These are phyloP conservation scores for Apamea monoglypha DNA, from an alignment of 2,888 invertebrate species.

Conservation along the genomic window DNA sequence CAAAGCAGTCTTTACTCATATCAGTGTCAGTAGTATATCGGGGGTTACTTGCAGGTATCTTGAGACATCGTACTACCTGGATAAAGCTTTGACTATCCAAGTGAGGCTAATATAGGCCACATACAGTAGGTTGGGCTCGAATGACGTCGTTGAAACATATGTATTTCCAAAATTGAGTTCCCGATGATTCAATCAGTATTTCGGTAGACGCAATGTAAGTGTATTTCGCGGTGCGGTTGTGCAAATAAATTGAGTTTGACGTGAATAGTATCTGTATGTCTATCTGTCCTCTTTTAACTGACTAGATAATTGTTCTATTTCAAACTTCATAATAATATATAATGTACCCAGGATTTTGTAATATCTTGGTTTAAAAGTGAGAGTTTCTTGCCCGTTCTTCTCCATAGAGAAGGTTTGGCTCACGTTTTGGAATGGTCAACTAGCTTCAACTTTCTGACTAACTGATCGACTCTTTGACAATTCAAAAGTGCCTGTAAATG, in stretches of 20 bases:
- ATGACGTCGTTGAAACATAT: constrained; percentile 32
- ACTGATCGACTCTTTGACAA: background rate
- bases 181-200: constrained; percentile 56
- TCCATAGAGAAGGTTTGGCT: background rate
- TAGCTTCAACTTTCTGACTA: background rate
- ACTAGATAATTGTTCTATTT: background rate
- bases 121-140: constrained; percentile 6
- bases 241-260: constrained; percentile 46
- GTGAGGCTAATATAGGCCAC: constrained; percentile 14
- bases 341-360: background rate
- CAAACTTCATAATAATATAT: background rate
- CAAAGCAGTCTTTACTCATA: background rate
- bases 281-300: background rate
- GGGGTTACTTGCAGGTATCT: background rate
- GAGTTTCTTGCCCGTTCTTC: background rate
- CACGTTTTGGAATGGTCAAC: background rate
- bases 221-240: constrained; percentile 37
- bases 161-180: constrained; percentile 45
- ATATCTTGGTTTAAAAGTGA: background rate
- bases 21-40: background rate
- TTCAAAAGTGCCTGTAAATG: background rate
- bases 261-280: constrained; percentile 22
- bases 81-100: constrained; percentile 24
- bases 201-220: constrained; percentile 34
- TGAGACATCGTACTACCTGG: background rate